A percentile compares a stretch with the other conserved stretches of the same genome.
These are phyloP conservation scores for Leptobrachium leishanense DNA, from an alignment of 2,113 vertebrate genomes.

Conservation along the genomic window DNA sequence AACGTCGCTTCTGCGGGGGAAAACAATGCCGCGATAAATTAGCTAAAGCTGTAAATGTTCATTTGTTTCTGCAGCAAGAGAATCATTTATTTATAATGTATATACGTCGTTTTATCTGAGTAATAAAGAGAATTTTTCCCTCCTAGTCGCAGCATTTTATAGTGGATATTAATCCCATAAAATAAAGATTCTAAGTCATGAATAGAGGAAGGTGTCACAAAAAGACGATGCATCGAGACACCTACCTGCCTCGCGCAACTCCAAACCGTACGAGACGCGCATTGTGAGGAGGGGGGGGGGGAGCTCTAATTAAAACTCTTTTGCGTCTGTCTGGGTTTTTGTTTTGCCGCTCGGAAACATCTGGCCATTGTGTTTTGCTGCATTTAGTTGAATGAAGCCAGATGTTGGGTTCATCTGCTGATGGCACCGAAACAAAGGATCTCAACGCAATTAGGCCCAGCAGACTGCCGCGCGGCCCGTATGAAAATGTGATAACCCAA, in stretches of 20 bases:
- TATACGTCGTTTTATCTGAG: background rate
- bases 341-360: conserved; percentile 66
- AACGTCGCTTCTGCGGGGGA: background rate
- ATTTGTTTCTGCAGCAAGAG: background rate
- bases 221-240: background rate
- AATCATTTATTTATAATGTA: background rate
- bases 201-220: background rate
- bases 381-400: conserved; percentile 70
- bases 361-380: conserved; percentile 68
- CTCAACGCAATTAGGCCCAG: conserved; percentile 70
- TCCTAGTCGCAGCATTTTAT: background rate
- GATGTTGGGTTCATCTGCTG: conserved; percentile 72
- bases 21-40: conserved; percentile 14
- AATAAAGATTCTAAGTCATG: background rate
- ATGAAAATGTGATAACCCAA: conserved; percentile 69
- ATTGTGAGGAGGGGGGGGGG: conserved; percentile 20
- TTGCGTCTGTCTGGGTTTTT: conserved; percentile 36
- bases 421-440: conserved; percentile 69
- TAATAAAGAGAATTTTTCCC: conserved; percentile 7
- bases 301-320: conserved; percentile 36
- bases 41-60: conserved; percentile 20
- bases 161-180: background rate
- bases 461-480: conserved; percentile 62
- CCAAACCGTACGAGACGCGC: background rate
- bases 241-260: background rate